A percentile compares a stretch with the other conserved stretches of the same genome.
phyloP scores from a whole-genome alignment of 1,140 invertebrate genomes.

The Condylostylus longicornis region DNA sequence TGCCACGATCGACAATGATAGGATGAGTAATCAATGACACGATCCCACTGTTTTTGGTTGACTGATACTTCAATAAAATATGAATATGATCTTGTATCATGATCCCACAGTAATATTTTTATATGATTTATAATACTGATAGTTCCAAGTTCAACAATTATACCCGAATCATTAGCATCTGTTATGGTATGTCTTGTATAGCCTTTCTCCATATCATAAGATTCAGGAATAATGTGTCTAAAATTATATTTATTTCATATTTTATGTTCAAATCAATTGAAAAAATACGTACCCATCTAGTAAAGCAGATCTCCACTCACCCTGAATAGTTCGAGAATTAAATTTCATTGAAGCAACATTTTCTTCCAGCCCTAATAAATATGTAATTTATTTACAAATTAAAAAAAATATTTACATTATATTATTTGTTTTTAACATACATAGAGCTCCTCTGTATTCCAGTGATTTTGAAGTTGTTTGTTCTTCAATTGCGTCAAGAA shows the following conservation, averaged over 20 bases:
- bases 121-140: constrained; percentile 90
- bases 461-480: constrained; percentile 62
- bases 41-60: constrained; percentile 88
- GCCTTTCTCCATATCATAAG: constrained; percentile 33
- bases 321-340: constrained; percentile 67
- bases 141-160: constrained; percentile 73
- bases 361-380: constrained; percentile 61
- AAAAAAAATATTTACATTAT: background rate
- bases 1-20: constrained; percentile 95
- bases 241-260: constrained; percentile 53
- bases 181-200: constrained; percentile 88
- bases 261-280: too few relatives aligned
- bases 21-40: constrained; percentile 78
- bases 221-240: background rate
- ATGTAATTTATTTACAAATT: constrained; percentile 5
- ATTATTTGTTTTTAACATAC: constrained; percentile 32
- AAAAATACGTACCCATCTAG: constrained; percentile 76
- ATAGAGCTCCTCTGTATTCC: constrained; percentile 61
- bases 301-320: constrained; percentile 73
- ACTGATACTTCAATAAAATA: constrained; percentile 95
- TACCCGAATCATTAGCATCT: constrained; percentile 53
- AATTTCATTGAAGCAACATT: constrained; percentile 71
- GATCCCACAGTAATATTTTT: constrained; percentile 85
- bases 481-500: constrained; percentile 86
- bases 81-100: constrained; percentile 84